A percentile compares a stretch with the other conserved stretches of the same genome.
Evolutionary conservation across 2,797 vertebrate genomes (phyloP).

Genomic region (Oreonectes daqikongensis): DNA sequence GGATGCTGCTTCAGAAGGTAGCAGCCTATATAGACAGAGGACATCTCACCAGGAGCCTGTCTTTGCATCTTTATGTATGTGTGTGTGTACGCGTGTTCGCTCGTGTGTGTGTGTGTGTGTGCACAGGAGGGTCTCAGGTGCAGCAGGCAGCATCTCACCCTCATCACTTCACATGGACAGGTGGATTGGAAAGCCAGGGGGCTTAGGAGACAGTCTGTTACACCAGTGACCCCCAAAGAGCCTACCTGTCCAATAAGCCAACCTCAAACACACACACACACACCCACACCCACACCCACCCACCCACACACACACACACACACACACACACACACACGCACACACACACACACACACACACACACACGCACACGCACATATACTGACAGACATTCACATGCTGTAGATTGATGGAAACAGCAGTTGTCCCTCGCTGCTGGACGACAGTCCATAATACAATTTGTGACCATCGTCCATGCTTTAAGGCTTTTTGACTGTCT

Average conservation of each 20-base stretch:
- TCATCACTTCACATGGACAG: conserved; percentile 45
- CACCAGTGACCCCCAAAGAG: conserved; percentile 40
- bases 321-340: not conserved
- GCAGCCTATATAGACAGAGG: conserved; percentile 6
- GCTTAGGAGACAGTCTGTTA: conserved; percentile 41
- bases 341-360: not conserved
- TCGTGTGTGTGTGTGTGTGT: conserved; percentile 22
- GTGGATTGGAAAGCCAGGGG: conserved; percentile 46
- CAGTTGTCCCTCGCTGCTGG: conserved; percentile 68
- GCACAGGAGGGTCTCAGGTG: conserved; percentile 35
- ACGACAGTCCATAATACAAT: conserved; percentile 28
- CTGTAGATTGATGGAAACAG: conserved; percentile 62
- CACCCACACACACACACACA: not conserved
- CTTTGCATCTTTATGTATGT: conserved; percentile 7
- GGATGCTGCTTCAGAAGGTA: conserved; percentile 1
- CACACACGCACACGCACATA: not conserved
- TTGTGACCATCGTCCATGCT: conserved; percentile 7
- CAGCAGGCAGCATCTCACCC: conserved; percentile 33
- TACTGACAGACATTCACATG: not conserved
- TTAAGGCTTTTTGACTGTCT: conserved; percentile 18
- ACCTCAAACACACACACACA: not conserved
- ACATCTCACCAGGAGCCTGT: conserved; percentile 1
- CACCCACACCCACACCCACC: not conserved
- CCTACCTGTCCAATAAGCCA: conserved; percentile 26
- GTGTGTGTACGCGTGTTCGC: conserved; percentile 9